phyloP scores from a whole-genome alignment of 2,113 vertebrate species.

The Zosterops hypoxanthus region DNA sequence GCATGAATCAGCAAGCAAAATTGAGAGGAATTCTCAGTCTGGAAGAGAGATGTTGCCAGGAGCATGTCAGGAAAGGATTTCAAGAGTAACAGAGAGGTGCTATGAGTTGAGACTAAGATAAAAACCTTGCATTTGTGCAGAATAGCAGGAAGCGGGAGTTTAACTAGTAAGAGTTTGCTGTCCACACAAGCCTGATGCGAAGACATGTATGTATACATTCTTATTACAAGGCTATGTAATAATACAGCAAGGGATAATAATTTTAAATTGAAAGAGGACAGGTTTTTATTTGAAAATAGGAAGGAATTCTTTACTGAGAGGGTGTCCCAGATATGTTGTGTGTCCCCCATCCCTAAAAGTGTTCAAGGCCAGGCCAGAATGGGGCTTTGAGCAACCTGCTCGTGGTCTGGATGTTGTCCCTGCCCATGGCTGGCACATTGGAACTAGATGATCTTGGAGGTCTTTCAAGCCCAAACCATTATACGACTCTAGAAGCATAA shows the following conservation, averaged over 20 bases:
- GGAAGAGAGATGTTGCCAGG: neutral
- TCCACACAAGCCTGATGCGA: neutral
- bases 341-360: neutral
- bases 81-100: neutral
- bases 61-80: neutral
- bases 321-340: neutral
- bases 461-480: neutral
- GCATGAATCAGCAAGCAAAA: neutral
- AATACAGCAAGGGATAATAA: neutral
- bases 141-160: neutral
- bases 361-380: neutral
- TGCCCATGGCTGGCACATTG: accelerated
- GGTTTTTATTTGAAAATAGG: neutral
- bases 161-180: neutral
- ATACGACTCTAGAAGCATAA: neutral
- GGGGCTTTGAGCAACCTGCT: neutral
- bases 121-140: neutral
- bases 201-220: neutral
- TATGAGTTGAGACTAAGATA: neutral
- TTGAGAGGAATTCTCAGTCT: neutral
- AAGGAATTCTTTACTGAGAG: neutral
- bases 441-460: neutral
- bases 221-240: neutral
- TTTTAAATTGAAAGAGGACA: neutral
- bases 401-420: neutral